These are phyloP conservation scores for Heliornis fulica DNA, from an alignment of 2,113 vertebrate species.

Conservation along the genomic window DNA sequence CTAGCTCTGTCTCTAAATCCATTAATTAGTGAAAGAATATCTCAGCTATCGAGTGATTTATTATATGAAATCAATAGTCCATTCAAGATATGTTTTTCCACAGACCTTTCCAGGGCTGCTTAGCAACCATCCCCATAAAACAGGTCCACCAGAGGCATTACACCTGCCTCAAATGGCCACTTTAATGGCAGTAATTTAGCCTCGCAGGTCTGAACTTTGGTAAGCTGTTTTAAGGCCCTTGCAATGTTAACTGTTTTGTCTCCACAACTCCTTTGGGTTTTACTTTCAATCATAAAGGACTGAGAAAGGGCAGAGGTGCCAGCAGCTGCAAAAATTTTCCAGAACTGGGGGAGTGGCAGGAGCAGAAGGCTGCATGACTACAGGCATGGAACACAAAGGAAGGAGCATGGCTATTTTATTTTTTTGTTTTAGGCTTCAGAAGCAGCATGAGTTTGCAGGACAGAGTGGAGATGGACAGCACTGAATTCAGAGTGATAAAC, in stretches of 20 bases:
- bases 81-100: conserved; percentile 30
- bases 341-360: background rate
- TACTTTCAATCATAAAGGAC: background rate
- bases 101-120: background rate
- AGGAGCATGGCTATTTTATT: background rate
- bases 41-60: background rate
- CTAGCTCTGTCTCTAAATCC: background rate
- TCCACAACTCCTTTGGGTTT: background rate
- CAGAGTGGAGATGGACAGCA: fast-evolving
- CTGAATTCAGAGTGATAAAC: background rate
- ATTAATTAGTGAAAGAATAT: conserved; percentile 26
- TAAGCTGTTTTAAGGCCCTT: background rate
- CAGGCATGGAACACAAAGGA: fast-evolving
- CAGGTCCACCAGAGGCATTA: background rate
- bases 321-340: fast-evolving
- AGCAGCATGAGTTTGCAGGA: background rate
- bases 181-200: conserved; percentile 43
- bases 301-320: background rate
- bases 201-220: conserved; percentile 7
- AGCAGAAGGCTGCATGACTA: background rate
- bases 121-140: background rate
- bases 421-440: background rate
- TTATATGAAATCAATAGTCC: conserved; percentile 14
- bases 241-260: background rate
- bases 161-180: background rate